A percentile compares a stretch with the other conserved stretches of the same genome.
These are phyloP conservation scores for Siphamia tubifer DNA, from an alignment of 2,113 vertebrate genomes.

Conservation along the genomic window DNA sequence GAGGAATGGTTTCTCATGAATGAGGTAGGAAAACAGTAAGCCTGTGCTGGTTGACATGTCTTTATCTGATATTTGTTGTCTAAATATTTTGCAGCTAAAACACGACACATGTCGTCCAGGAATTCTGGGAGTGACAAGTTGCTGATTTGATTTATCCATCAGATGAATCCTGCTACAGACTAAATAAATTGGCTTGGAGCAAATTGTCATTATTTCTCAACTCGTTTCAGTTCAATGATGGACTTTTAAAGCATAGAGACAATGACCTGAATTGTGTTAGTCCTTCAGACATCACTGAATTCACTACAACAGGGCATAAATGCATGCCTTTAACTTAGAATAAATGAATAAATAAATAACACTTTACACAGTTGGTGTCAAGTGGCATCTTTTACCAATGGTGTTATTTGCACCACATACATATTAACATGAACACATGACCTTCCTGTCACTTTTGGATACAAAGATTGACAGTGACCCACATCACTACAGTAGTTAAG, in stretches of 20 bases:
- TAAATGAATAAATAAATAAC: too few relatives aligned
- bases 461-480: too few relatives aligned
- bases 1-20: conserved; percentile 55
- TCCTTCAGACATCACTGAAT: too few relatives aligned
- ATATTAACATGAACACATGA: too few relatives aligned
- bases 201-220: background rate
- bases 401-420: too few relatives aligned
- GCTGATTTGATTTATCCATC: conserved; percentile 27
- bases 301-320: too few relatives aligned
- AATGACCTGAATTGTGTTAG: too few relatives aligned
- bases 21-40: conserved; percentile 51
- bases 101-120: background rate
- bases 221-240: background rate
- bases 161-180: background rate
- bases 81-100: conserved; percentile 41
- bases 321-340: too few relatives aligned
- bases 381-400: too few relatives aligned
- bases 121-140: conserved; percentile 8
- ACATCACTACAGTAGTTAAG: too few relatives aligned
- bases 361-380: too few relatives aligned
- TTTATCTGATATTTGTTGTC: conserved; percentile 47
- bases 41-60: conserved; percentile 43
- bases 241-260: background rate
- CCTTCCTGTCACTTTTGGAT: too few relatives aligned
- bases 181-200: background rate